These are phyloP conservation scores for Silvanus unidentatus DNA, from an alignment of 2,888 invertebrate genomes.

Conservation along the genomic window DNA sequence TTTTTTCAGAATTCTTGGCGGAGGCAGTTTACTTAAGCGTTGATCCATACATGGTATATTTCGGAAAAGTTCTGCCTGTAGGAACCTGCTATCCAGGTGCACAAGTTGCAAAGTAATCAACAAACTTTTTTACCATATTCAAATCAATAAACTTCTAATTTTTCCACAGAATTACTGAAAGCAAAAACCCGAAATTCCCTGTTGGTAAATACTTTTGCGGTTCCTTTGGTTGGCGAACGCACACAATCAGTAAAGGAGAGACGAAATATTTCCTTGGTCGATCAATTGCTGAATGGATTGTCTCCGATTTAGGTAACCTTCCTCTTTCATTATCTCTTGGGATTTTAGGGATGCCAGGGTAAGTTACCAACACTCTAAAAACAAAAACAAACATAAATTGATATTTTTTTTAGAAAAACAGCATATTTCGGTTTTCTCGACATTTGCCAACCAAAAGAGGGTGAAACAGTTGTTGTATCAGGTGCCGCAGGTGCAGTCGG, in stretches of 20 bases:
- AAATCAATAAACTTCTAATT: background rate
- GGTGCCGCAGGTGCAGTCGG: conserved; percentile 78
- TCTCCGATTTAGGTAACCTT: conserved; percentile 50
- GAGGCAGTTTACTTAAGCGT: conserved; percentile 65
- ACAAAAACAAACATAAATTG: background rate
- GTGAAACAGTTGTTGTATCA: conserved; percentile 68
- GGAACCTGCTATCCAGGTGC: no score
- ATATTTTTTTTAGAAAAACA: conserved; percentile 52
- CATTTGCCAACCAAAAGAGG: conserved; percentile 62
- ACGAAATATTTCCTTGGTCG: no score
- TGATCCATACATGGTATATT: conserved; percentile 60
- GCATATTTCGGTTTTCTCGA: conserved; percentile 71
- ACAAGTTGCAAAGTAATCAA: conserved; percentile 60
- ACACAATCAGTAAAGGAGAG: conserved; percentile 42
- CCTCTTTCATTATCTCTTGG: conserved; percentile 60
- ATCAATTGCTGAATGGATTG: no score
- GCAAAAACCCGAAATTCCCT: conserved; percentile 59
- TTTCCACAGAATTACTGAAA: conserved; percentile 58
- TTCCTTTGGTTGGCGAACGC: conserved; percentile 64
- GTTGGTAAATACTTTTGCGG: conserved; percentile 59
- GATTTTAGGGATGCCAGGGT: conserved; percentile 69
- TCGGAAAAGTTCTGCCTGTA: conserved; percentile 19
- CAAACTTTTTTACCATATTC: background rate
- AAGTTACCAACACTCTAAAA: conserved; percentile 18
- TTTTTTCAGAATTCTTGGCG: conserved; percentile 52